Evolutionary conservation across 2,797 vertebrate genomes (phyloP).

Genomic region (Hephaestus fuliginosus): DNA sequence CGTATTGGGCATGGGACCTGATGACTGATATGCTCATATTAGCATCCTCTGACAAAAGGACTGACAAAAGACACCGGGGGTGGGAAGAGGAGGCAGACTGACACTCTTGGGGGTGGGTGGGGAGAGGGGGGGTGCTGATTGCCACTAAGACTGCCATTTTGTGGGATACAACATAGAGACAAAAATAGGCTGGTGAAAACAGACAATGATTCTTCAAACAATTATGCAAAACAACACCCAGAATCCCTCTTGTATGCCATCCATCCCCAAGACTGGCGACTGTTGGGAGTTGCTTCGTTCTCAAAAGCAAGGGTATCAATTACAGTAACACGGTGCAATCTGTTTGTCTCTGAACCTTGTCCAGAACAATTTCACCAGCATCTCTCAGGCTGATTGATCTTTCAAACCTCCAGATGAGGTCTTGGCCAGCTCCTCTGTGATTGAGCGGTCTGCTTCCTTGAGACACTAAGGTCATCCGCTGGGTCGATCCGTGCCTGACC

Average conservation of each 20-base stretch:
- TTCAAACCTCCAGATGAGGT: constrained; percentile 46
- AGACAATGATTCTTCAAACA: constrained; percentile 65
- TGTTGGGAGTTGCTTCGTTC: constrained; percentile 41
- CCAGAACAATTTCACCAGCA: constrained; percentile 41
- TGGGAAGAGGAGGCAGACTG: constrained; percentile 65
- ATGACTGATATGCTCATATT: constrained; percentile 77
- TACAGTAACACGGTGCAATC: constrained; percentile 33
- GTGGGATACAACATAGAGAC: constrained; percentile 58
- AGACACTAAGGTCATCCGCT: constrained; percentile 43
- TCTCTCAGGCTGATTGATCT: constrained; percentile 60
- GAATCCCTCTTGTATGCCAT: constrained; percentile 37
- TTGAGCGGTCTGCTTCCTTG: constrained; percentile 36
- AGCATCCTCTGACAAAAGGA: constrained; percentile 68
- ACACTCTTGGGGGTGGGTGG: constrained; percentile 38
- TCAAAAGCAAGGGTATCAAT: constrained; percentile 44
- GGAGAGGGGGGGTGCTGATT: constrained; percentile 45
- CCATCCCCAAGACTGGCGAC: constrained; percentile 31
- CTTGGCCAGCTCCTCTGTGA: constrained; percentile 45
- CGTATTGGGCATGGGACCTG: constrained; percentile 69
- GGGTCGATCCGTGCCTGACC: constrained; percentile 33
- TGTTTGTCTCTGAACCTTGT: constrained; percentile 35
- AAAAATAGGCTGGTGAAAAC: constrained; percentile 64
- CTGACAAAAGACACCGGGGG: constrained; percentile 71
- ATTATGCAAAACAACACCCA: constrained; percentile 55
- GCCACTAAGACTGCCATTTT: constrained; percentile 76